phyloP scores from a whole-genome alignment of 2,797 vertebrate species.

The Sciurus carolinensis region DNA sequence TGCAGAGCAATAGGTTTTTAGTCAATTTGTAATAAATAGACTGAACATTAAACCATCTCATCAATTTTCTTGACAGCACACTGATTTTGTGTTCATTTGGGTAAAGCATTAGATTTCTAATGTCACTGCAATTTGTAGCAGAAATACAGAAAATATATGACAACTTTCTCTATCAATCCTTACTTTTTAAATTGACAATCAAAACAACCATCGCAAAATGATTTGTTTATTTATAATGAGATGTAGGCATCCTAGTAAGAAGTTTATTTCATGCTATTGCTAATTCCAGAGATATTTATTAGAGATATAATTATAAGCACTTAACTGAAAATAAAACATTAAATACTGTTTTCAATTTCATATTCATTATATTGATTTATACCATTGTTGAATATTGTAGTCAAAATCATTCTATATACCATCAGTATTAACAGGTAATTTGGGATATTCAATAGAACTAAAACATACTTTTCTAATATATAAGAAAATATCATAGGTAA shows the following conservation, averaged over 20 bases:
- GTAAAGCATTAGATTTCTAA: slow-evolving; percentile 56
- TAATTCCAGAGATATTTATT: slow-evolving; percentile 37
- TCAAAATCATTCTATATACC: slow-evolving; percentile 34
- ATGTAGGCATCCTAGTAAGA: slow-evolving; percentile 1
- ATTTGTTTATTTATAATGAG: slow-evolving; percentile 31
- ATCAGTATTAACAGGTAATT: not conserved
- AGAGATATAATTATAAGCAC: not conserved
- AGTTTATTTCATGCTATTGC: slow-evolving; percentile 33
- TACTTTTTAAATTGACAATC: not conserved
- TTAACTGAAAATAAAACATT: slow-evolving; percentile 25
- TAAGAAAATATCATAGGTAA: slow-evolving; percentile 41
- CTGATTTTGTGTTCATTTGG: slow-evolving; percentile 29
- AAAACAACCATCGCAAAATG: slow-evolving; percentile 16
- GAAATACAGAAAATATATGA: not conserved
- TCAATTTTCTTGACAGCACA: slow-evolving; percentile 32
- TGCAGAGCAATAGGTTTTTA: slow-evolving; percentile 3
- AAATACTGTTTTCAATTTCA: slow-evolving; percentile 19
- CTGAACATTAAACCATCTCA: slow-evolving; percentile 33
- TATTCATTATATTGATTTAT: slow-evolving; percentile 25
- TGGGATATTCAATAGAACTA: not conserved
- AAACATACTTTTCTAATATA: slow-evolving; percentile 34
- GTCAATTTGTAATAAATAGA: slow-evolving; percentile 24
- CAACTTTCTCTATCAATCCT: slow-evolving; percentile 21
- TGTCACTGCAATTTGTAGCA: slow-evolving; percentile 23
- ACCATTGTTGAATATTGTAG: not conserved